These are phyloP conservation scores for Dexiosoma caninum DNA, from an alignment of 2,888 invertebrate genomes.

Conservation along the genomic window DNA sequence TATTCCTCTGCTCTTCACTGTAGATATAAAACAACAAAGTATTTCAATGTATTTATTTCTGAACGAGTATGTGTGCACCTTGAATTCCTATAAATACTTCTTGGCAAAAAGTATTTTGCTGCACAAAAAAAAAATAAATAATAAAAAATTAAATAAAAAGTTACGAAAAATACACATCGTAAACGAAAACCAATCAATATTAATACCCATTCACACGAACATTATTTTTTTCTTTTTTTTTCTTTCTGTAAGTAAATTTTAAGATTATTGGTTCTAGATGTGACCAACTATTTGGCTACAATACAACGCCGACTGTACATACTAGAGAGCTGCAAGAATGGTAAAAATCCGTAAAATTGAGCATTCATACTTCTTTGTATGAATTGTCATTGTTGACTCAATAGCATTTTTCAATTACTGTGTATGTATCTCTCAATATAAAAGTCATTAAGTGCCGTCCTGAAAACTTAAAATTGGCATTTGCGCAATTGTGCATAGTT, in stretches of 20 bases:
- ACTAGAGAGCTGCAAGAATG: no score
- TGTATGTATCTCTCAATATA: no score
- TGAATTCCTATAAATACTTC: conserved; percentile 56
- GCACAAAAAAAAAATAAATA: conserved; percentile 11
- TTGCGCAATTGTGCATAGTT: no score
- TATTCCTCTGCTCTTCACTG: neutral
- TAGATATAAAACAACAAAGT: neutral
- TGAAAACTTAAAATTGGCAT: no score
- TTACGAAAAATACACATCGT: neutral
- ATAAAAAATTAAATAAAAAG: neutral
- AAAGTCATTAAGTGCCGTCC: no score
- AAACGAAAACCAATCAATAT: conserved; percentile 58
- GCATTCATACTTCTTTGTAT: no score
- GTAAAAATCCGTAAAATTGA: no score
- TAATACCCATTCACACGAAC: conserved; percentile 40
- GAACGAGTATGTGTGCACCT: conserved; percentile 19
- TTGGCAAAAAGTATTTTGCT: conserved; percentile 40
- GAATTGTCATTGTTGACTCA: no score
- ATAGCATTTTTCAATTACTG: no score
- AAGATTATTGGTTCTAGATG: neutral
- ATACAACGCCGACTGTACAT: neutral
- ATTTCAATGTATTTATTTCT: neutral
- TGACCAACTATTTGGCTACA: conserved; percentile 6
- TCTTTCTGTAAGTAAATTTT: neutral
- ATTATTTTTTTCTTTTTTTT: no score